Conservation (phyloP, 1,140 invertebrate species). For the Sinella curviseta region DNA sequence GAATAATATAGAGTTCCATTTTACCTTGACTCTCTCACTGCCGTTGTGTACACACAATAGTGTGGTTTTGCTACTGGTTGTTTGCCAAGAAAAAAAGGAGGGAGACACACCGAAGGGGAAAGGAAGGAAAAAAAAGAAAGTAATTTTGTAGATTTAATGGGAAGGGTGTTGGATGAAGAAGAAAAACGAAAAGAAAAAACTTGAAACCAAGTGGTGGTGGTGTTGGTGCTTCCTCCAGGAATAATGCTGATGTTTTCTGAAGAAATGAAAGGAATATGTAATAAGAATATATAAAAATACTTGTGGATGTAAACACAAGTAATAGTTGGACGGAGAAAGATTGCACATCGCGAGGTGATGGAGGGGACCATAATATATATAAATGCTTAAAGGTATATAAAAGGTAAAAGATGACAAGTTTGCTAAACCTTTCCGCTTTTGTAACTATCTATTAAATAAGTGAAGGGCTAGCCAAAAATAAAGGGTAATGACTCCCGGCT, state of each 20-base stretch:
- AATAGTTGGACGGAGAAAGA: not conserved
- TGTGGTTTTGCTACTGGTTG: not conserved
- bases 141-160: not conserved
- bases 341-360: too few species aligned
- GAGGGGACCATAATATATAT: too few species aligned
- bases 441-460: not conserved
- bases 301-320: not conserved
- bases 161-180: not conserved
- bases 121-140: not conserved
- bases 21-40: not conserved
- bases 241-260: too few species aligned
- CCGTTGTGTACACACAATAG: not conserved
- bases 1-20: not conserved
- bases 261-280: too few species aligned
- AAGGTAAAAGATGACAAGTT: too few species aligned
- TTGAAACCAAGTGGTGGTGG: not conserved
- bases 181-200: not conserved
- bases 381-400: too few species aligned
- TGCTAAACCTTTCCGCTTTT: not conserved
- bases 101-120: not conserved
- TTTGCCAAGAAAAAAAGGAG: constrained; percentile 16
- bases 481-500: not conserved
- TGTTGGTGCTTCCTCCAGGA: not conserved
- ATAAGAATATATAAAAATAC: too few species aligned
- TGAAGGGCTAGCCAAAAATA: not conserved